Conservation (phyloP, 2,797 vertebrate species). For the Sebastes steindachneri region DNA sequence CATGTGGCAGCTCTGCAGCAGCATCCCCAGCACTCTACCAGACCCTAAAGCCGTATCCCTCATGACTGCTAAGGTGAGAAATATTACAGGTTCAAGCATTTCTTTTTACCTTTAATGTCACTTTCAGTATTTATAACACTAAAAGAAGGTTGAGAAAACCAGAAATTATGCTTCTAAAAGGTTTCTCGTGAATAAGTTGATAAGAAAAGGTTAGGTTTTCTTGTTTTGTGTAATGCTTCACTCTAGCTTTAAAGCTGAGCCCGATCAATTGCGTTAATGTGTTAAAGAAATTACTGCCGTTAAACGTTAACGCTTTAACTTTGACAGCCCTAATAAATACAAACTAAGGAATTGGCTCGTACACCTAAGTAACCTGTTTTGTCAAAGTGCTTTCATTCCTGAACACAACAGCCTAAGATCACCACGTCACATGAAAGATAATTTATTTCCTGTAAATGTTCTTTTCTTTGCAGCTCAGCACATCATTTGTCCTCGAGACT, state of each 20-base stretch:
- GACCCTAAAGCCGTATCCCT: conserved; percentile 97
- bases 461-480: conserved; percentile 89
- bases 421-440: too few species aligned
- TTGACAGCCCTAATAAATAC: too few species aligned
- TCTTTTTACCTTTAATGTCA: accelerated
- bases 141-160: not conserved
- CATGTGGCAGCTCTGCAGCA: conserved; percentile 99
- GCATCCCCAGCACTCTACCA: conserved; percentile 96
- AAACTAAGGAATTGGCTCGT: too few species aligned
- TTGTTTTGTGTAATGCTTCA: accelerated
- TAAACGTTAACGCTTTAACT: too few species aligned
- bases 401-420: too few species aligned
- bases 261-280: too few species aligned
- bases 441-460: not conserved
- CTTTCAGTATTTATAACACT: not conserved
- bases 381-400: too few species aligned
- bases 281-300: too few species aligned
- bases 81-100: not conserved
- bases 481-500: conserved; percentile 97
- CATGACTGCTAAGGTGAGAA: conserved; percentile 97
- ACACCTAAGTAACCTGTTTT: too few species aligned
- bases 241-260: too few species aligned
- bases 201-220: too few species aligned
- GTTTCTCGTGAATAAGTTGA: too few species aligned
- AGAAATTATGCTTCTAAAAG: not conserved